These are phyloP conservation scores for Propithecus deckenii DNA, from an alignment of 2,797 vertebrate genomes.

Conservation along the genomic window DNA sequence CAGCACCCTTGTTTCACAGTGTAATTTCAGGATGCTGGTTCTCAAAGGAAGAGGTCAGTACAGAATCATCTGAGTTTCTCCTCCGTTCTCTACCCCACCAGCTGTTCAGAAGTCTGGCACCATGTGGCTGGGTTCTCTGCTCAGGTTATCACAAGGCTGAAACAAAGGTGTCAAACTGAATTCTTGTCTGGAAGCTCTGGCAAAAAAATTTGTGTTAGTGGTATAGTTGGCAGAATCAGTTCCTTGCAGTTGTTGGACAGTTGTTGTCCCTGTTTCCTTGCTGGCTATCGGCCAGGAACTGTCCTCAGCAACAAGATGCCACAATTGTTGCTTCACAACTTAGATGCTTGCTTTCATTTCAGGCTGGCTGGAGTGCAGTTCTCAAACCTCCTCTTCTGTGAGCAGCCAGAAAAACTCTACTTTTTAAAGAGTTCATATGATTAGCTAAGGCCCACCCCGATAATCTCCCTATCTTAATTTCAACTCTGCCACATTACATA, in stretches of 20 bases:
- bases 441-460: background rate
- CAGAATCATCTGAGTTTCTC: background rate
- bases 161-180: background rate
- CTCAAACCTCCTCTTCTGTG: background rate
- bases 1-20: background rate
- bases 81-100: background rate
- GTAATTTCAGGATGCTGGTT: background rate
- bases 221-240: background rate
- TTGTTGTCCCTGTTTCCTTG: background rate
- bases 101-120: background rate
- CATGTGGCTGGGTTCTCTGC: background rate
- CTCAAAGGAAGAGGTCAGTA: background rate
- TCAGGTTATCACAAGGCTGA: background rate
- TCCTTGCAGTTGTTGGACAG: background rate
- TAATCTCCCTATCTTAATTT: background rate
- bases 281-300: background rate
- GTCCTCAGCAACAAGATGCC: background rate
- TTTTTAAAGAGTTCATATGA: background rate
- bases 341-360: background rate
- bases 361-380: background rate
- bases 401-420: background rate
- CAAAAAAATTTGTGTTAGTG: background rate
- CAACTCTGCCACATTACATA: background rate
- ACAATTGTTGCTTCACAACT: background rate
- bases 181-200: background rate